Evolutionary conservation across 2,888 invertebrate genomes (phyloP).

Genomic region (Iselma pallidipennis): DNA sequence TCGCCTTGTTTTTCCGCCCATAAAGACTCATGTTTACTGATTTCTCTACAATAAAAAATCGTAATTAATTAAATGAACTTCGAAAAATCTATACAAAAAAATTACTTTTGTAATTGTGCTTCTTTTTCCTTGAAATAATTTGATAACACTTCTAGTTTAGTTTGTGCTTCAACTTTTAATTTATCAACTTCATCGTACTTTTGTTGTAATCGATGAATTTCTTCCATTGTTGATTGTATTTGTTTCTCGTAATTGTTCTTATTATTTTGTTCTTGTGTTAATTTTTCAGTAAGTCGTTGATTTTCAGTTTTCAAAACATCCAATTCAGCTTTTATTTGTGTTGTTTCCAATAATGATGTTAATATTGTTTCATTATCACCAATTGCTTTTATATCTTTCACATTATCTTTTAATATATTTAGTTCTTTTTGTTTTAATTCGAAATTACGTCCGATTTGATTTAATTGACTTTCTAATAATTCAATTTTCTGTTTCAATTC

Average conservation of each 20-base stretch:
- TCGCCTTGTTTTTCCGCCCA: slow-evolving; percentile 83
- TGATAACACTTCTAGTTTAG: slow-evolving; percentile 82
- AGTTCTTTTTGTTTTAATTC: slow-evolving; percentile 54
- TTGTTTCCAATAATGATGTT: slow-evolving; percentile 58
- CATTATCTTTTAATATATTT: slow-evolving; percentile 57
- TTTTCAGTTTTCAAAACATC: slow-evolving; percentile 61
- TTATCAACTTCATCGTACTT: slow-evolving; percentile 69
- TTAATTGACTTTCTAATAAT: slow-evolving; percentile 48
- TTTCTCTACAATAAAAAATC: slow-evolving; percentile 65
- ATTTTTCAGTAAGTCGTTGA: slow-evolving; percentile 54
- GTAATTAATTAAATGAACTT: slow-evolving; percentile 4
- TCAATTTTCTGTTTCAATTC: slow-evolving; percentile 63
- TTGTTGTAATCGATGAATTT: slow-evolving; percentile 60
- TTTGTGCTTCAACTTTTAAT: slow-evolving; percentile 76
- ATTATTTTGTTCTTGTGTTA: slow-evolving; percentile 56
- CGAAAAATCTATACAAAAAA: slow-evolving; percentile 28
- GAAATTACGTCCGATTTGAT: slow-evolving; percentile 50
- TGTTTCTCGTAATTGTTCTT: slow-evolving; percentile 56
- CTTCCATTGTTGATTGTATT: slow-evolving; percentile 55
- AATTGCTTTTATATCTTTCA: slow-evolving; percentile 55
- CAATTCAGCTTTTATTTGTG: slow-evolving; percentile 64
- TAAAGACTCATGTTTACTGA: slow-evolving; percentile 73
- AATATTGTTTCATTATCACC: slow-evolving; percentile 50
- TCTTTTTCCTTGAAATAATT: slow-evolving; percentile 92
- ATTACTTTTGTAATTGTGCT: slow-evolving; percentile 82